Evolutionary conservation across 2,888 invertebrate species (phyloP), one percentile per base, ranked within the genome.

Genomic region (Himalopsyche japonica): DNA sequence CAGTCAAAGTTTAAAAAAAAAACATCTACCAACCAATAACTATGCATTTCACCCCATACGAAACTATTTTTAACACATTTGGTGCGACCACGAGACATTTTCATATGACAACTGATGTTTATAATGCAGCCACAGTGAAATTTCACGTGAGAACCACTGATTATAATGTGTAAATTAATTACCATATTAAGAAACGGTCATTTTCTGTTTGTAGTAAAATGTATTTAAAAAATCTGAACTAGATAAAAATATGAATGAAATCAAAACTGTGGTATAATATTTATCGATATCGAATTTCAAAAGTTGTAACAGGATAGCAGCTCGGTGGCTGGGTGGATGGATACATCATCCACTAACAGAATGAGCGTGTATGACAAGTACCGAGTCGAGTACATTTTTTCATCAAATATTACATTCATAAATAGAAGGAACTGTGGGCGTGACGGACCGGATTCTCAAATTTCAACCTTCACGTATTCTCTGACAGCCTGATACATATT

Each of bases 401-500:
- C 70, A 30, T 70, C 70, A 70, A 70, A 70, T 70, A 70, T 70
- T 70, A 49, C 64, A 78, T 78, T 78, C 79, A 48, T 79, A 80
- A 80, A 80, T 80, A 64, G 80, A 80, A 80, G 64, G 64, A 70
- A 70, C 70, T 70, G 80, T 80, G 80, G 80, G 80, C 80, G 80
- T 57, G 80, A 34, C 64, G 49, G 30, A 30, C 64, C 34, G 80
- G 77, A 47, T 48, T 49, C 79, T 79, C 79, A 49, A 49, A 79
- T 79, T 79, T 49, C 79, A 47, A 32, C 79, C 79, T 79, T 49
- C 70, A 70, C 27, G 70, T 70, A 70, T 70, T 70, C 27, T 32
- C 49, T 79, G 79, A 79, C 79, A 79, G 79, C 48, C 48, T 32
- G 79, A 79, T 79, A 79, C 79, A 79, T 48, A 79, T 79, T 79